A percentile compares a stretch with the other conserved stretches of the same genome.
phyloP scores from a whole-genome alignment of 2,113 vertebrate genomes.

The Cebidichthys violaceus region DNA sequence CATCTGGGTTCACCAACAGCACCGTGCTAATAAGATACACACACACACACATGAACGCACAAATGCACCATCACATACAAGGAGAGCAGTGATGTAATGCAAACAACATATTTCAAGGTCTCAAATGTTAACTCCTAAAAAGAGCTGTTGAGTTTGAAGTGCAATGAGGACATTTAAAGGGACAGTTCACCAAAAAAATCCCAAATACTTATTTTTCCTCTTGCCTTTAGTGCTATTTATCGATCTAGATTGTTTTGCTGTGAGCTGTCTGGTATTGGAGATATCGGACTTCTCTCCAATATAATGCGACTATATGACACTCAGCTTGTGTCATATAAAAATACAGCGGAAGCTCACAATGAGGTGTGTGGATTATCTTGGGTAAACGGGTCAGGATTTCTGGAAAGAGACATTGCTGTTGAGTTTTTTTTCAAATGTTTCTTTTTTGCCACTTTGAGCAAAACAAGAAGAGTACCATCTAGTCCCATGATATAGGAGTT shows the following conservation, averaged over 20 bases:
- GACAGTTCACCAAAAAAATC: background rate
- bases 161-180: background rate
- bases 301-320: background rate
- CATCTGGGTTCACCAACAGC: constrained; percentile 63
- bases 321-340: too few relatives aligned
- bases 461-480: background rate
- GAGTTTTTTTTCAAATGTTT: too few relatives aligned
- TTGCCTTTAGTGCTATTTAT: too few relatives aligned
- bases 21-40: constrained; percentile 45
- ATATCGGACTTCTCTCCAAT: too few relatives aligned
- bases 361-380: too few relatives aligned
- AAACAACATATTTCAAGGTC: background rate
- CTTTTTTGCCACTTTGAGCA: too few relatives aligned
- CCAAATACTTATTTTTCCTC: background rate
- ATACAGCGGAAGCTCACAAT: too few relatives aligned
- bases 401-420: too few relatives aligned
- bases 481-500: background rate
- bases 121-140: background rate
- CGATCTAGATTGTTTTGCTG: background rate
- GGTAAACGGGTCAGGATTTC: too few relatives aligned
- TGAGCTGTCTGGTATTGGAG: too few relatives aligned
- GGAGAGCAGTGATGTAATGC: background rate
- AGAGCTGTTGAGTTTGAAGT: background rate
- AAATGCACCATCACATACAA: background rate
- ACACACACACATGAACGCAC: background rate